Percentiles rank a stretch among this genome's conserved stretches.
Conservation (phyloP, 2,888 invertebrate genomes). For the Tricholauxania praeusta region DNA sequence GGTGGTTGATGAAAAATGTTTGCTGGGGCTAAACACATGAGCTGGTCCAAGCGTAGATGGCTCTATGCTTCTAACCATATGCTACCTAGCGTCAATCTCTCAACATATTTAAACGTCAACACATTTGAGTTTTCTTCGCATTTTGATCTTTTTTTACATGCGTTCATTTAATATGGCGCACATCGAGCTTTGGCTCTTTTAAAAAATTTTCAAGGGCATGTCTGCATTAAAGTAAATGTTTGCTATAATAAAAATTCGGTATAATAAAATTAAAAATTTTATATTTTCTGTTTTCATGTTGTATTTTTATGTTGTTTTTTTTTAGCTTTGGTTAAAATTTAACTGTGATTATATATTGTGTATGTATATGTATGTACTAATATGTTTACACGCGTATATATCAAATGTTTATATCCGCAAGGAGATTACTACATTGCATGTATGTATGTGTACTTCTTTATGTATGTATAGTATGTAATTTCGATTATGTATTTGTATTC, state of each 20-base stretch:
- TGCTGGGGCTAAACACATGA: no score
- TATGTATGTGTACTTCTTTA: constrained; percentile 29
- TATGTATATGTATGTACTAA: neutral
- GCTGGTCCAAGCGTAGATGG: no score
- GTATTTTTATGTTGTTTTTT: neutral
- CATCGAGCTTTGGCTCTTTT: constrained; percentile 32
- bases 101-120: no score
- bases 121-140: no score
- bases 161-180: no score
- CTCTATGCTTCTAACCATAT: no score
- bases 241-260: neutral
- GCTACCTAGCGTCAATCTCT: no score
- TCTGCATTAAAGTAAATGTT: neutral
- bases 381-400: neutral
- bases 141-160: no score
- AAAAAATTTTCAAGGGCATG: constrained; percentile 32
- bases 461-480: constrained; percentile 43
- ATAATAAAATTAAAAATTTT: neutral
- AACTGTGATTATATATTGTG: neutral
- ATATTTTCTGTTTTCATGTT: neutral
- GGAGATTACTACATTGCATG: no score
- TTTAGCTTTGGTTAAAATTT: neutral
- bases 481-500: constrained; percentile 30
- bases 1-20: no score
- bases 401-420: no score